Evolutionary conservation across 2,888 invertebrate genomes (phyloP).

Genomic region (Tupiocoris notatus): DNA sequence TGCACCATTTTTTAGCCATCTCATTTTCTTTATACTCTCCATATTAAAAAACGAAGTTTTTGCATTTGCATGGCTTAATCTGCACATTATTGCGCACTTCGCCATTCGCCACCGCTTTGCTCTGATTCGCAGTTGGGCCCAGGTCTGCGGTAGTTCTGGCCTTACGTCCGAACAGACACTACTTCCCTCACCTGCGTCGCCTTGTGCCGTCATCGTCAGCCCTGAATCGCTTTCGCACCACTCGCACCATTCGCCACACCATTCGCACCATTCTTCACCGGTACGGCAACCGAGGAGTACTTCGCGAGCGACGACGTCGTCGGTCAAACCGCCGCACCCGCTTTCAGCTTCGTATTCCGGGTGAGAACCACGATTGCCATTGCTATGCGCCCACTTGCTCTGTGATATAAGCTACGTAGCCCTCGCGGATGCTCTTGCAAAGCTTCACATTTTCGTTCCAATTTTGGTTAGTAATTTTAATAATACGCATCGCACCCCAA

Average conservation of each 20-base stretch:
- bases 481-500: no score
- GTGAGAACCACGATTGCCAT: no score
- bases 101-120: not conserved
- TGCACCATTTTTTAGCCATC: no score
- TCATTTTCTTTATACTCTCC: not conserved
- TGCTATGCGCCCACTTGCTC: no score
- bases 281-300: constrained; percentile 44
- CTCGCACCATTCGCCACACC: constrained; percentile 47
- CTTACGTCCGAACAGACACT: constrained; percentile 53
- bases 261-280: constrained; percentile 47
- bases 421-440: no score
- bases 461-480: no score
- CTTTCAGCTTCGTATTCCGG: constrained; percentile 48
- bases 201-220: constrained; percentile 71
- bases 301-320: constrained; percentile 48
- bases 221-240: constrained; percentile 64
- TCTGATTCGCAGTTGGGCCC: constrained; percentile 26
- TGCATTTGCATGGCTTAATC: not conserved
- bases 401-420: no score
- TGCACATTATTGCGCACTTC: not conserved
- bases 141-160: constrained; percentile 47
- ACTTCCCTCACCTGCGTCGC: constrained; percentile 73
- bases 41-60: no score
- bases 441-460: no score
- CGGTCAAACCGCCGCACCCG: constrained; percentile 44